These are phyloP conservation scores for Drosophila macrospina DNA, from an alignment of 2,888 invertebrate species.

Conservation along the genomic window DNA sequence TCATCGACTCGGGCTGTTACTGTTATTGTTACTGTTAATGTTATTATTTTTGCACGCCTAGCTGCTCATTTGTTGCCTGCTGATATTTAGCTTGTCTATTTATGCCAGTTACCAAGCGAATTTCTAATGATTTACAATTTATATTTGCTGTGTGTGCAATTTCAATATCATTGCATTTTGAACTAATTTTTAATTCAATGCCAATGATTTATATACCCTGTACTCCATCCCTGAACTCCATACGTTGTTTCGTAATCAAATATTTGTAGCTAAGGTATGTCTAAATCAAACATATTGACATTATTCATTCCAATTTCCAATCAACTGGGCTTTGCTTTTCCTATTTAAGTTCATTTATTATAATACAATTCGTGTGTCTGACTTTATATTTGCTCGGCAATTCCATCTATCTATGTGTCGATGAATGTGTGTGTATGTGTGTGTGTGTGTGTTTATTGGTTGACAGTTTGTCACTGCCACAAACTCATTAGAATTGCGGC, in stretches of 20 bases:
- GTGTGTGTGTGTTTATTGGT: conserved; percentile 46
- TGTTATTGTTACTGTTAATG: conserved; percentile 42
- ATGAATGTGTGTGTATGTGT: conserved; percentile 38
- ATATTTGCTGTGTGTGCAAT: background rate
- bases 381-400: conserved; percentile 22
- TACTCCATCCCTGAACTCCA: too few species aligned
- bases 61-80: conserved; percentile 19
- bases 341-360: conserved; percentile 15
- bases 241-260: background rate
- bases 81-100: conserved; percentile 29
- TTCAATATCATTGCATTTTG: conserved; percentile 8
- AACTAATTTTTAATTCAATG: conserved; percentile 11
- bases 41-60: conserved; percentile 44
- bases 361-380: conserved; percentile 1
- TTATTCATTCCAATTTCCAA: background rate
- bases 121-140: background rate
- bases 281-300: background rate
- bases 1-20: conserved; percentile 9
- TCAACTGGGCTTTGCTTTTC: conserved; percentile 6
- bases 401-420: conserved; percentile 3
- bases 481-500: conserved; percentile 63
- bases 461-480: conserved; percentile 42
- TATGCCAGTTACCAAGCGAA: conserved; percentile 6
- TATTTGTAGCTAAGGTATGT: background rate
- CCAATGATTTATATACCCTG: conserved; percentile 15